These are phyloP conservation scores for Diaperis boleti DNA, from an alignment of 2,888 invertebrate species.

Conservation along the genomic window DNA sequence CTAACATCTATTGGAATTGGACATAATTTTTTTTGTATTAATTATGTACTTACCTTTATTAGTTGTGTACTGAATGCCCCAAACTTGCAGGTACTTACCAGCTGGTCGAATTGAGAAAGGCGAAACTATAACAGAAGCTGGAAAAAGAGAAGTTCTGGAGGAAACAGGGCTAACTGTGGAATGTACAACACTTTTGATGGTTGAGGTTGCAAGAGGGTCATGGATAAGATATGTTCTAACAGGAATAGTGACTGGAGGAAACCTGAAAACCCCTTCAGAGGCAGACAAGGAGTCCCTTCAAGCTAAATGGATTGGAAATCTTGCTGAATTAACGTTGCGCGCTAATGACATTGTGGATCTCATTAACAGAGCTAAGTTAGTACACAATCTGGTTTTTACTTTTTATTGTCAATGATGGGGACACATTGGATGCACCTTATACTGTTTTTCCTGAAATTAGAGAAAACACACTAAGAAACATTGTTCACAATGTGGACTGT, in stretches of 20 bases:
- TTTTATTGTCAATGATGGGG: neutral
- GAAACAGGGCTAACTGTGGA: slow-evolving; percentile 92
- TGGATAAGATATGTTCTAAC: slow-evolving; percentile 95
- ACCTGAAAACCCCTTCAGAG: slow-evolving; percentile 87
- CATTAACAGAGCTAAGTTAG: slow-evolving; percentile 79
- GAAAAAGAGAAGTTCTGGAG: slow-evolving; percentile 92
- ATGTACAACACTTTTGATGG: slow-evolving; percentile 84
- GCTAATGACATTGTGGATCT: slow-evolving; percentile 86
- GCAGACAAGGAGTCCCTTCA: slow-evolving; percentile 96
- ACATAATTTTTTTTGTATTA: too few relatives aligned
- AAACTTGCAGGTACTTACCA: slow-evolving; percentile 79
- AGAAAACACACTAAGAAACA: neutral
- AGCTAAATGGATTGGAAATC: slow-evolving; percentile 86
- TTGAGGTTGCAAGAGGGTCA: slow-evolving; percentile 90
- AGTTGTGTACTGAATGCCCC: neutral
- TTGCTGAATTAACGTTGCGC: slow-evolving; percentile 81
- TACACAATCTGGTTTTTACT: neutral
- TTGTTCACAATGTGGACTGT: too few relatives aligned
- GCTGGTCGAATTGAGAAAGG: slow-evolving; percentile 95
- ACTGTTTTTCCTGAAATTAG: slow-evolving; percentile 41
- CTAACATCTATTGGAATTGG: too few relatives aligned
- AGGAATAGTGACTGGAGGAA: slow-evolving; percentile 86
- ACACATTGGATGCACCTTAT: neutral
- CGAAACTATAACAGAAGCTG: slow-evolving; percentile 89
- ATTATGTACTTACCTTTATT: too few relatives aligned